Percentiles rank a stretch among this genome's conserved stretches.
Conservation (phyloP, 2,113 vertebrate species). For the Sorex araneus region DNA sequence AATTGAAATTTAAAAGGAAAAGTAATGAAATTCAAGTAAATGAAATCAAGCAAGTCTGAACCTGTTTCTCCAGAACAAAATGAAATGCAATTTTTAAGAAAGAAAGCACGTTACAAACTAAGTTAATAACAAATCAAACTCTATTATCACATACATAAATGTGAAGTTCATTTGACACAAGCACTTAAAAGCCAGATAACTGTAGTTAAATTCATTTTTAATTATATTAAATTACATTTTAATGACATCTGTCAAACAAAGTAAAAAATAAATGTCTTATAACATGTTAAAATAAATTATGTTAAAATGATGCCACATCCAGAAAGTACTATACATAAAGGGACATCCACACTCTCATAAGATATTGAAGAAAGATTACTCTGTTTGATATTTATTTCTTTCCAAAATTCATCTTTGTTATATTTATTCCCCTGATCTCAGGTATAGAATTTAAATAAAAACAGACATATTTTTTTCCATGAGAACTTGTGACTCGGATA, state of each 20-base stretch:
- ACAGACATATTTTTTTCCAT: constrained; percentile 32
- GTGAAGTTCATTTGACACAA: not conserved
- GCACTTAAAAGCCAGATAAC: not conserved
- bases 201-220: not conserved
- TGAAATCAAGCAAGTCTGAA: constrained; percentile 72
- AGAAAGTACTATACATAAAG: constrained; percentile 10
- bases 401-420: constrained; percentile 51
- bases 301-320: constrained; percentile 17
- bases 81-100: constrained; percentile 6
- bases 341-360: not conserved
- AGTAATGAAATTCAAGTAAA: constrained; percentile 66
- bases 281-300: constrained; percentile 24
- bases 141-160: not conserved
- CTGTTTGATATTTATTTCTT: constrained; percentile 37
- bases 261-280: not conserved
- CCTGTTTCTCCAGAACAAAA: constrained; percentile 3
- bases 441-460: constrained; percentile 66
- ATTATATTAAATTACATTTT: constrained; percentile 38
- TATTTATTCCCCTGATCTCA: constrained; percentile 46
- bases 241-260: not conserved
- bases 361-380: not conserved
- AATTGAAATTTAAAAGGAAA: constrained; percentile 51
- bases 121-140: constrained; percentile 5
- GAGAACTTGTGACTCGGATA: constrained; percentile 48
- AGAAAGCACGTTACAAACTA: constrained; percentile 6